Base-by-base conservation (phyloP, 2,888 invertebrate species). In the Acleris sparsana region DNA sequence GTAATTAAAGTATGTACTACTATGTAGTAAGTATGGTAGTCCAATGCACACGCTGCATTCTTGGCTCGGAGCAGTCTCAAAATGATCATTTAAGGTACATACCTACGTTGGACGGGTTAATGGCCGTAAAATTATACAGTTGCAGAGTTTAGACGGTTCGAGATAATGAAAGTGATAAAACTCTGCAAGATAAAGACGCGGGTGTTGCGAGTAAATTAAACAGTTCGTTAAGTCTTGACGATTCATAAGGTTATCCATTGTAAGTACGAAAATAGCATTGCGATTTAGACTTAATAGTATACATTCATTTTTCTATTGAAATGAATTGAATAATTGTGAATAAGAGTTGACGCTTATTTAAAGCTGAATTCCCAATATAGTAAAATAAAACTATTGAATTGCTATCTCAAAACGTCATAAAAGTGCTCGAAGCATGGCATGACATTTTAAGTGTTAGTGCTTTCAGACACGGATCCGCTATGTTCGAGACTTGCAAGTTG, bases 61-160 rank as follows among this genome's bases (percentile, higher is more conserved):
- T 17, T 43, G 49, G 43, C 29, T 22, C 51, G 44, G 65, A 61
- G 49, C 60, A 29, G 65, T 65, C 55, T 65, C 65, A 56, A 61
- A 61, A 60, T 65, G 65, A 65, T 56, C 60, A 60, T 22, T 65
- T 63, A 58, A 59, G 39, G 39, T 64, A 65, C 64, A 53, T 29
- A 65, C 64, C 49, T 29, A 52, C 65, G 63, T 71, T 66, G 63
- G 63, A 71, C 68, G 70, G 72, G 75, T 75, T 77, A 79, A 77
- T 77, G 75, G 73, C 68, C 69, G 74, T 75, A 77, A 80, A 80
- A 80, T 81, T 76, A 75, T 76, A 78, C 74, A 73, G 73, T 75
- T 72, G 70, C 59, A 71, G 70, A 57, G 62, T 66, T 66, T 56
- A 57, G 61, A 62, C 62, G 22, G 53, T 46, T 58, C 46, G 48